Percentiles rank a stretch among this genome's conserved stretches.
Conservation (phyloP, 2,888 invertebrate genomes). For the Stenichneumon culpator region DNA sequence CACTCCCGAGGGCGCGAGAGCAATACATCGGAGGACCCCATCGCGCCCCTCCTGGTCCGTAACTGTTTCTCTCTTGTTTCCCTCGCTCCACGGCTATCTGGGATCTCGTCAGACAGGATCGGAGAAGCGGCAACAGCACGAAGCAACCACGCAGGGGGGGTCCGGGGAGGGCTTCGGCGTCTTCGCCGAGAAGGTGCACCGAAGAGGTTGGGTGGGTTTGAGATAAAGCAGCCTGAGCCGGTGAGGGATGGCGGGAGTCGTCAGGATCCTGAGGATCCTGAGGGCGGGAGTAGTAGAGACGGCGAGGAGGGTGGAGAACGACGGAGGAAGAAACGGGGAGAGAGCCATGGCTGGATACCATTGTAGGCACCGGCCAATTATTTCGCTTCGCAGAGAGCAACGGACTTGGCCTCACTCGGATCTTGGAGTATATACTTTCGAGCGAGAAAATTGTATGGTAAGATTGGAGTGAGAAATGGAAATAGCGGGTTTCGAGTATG, state of each 20-base stretch:
- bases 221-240: constrained; percentile 21
- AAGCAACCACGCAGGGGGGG: not conserved
- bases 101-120: not conserved
- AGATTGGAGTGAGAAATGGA: constrained; percentile 30
- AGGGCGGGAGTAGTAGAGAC: constrained; percentile 22
- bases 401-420: constrained; percentile 48
- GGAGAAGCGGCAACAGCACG: not conserved
- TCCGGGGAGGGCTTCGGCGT: not conserved
- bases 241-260: not conserved
- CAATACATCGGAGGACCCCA: constrained; percentile 68
- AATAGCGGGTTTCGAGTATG: constrained; percentile 23
- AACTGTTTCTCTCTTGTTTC: constrained; percentile 41
- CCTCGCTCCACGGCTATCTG: not conserved
- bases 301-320: constrained; percentile 46
- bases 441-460: constrained; percentile 17
- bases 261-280: not conserved
- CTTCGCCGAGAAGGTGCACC: constrained; percentile 30
- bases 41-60: constrained; percentile 21
- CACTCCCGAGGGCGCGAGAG: constrained; percentile 72
- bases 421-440: not conserved
- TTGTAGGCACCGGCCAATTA: constrained; percentile 75
- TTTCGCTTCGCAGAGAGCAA: constrained; percentile 72
- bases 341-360: constrained; percentile 61
- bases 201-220: not conserved
- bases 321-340: constrained; percentile 49